Percentiles rank a stretch among this genome's conserved stretches.
Evolutionary conservation across 53 echinoderm and acorn worm species (phyloP).

Genomic region (Luidia sarsii): DNA sequence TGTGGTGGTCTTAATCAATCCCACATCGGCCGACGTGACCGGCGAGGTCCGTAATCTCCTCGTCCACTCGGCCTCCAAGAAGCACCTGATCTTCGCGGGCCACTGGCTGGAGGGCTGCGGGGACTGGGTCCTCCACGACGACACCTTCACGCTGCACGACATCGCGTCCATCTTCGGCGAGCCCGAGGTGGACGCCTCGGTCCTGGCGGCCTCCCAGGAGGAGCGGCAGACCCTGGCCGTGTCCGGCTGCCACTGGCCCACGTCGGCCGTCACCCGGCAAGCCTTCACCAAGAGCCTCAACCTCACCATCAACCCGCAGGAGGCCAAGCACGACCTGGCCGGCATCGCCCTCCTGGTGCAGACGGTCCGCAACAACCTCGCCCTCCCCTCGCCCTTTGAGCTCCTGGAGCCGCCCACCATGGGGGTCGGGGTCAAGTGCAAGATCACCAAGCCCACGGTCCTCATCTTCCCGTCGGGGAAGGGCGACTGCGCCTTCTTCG

Average conservation of each 20-base stretch:
- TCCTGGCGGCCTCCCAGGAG: slow-evolving; percentile 68
- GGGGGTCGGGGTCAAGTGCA: slow-evolving; percentile 98
- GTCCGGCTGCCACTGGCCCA: slow-evolving; percentile 89
- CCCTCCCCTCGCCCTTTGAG: slow-evolving; percentile 83
- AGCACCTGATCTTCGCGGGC: slow-evolving; percentile 87
- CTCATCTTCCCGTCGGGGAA: slow-evolving; percentile 96
- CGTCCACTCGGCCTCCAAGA: slow-evolving; percentile 79
- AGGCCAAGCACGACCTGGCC: slow-evolving; percentile 81
- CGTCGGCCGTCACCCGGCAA: slow-evolving; percentile 79
- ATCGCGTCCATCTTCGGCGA: slow-evolving; percentile 75
- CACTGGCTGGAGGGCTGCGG: slow-evolving; percentile 71
- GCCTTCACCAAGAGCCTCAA: slow-evolving; percentile 91
- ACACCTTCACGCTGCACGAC: slow-evolving; percentile 86
- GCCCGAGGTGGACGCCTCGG: slow-evolving; percentile 78
- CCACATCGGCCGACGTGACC: slow-evolving; percentile 67
- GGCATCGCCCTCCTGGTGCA: slow-evolving; percentile 71
- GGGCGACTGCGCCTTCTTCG: slow-evolving; percentile 99
- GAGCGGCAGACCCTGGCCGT: slow-evolving; percentile 79
- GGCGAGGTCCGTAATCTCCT: slow-evolving; percentile 78
- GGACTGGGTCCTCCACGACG: slow-evolving; percentile 94
- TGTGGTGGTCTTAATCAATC: slow-evolving; percentile 83
- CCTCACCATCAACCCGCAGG: slow-evolving; percentile 88
- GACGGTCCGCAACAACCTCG: slow-evolving; percentile 68
- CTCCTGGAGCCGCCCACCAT: slow-evolving; percentile 96
- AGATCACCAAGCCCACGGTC: slow-evolving; percentile 98